Percentiles rank a stretch among this genome's conserved stretches.
phyloP scores from a whole-genome alignment of 2,888 invertebrate species.

The Acronicta aceris region DNA sequence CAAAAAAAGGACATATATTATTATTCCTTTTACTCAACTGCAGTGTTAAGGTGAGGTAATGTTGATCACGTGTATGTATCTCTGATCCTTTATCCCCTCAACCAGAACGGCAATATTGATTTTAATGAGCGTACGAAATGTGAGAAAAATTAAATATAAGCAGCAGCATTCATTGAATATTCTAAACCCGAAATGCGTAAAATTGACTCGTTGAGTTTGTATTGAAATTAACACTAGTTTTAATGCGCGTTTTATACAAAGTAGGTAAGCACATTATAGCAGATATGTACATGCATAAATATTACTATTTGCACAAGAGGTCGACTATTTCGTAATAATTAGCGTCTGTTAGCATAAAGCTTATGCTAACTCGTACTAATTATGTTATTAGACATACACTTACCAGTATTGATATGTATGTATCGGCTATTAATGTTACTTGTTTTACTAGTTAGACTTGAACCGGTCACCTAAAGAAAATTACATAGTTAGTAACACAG shows the following conservation, averaged over 20 bases:
- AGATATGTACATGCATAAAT: slow-evolving; percentile 24
- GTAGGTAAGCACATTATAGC: too few relatives aligned
- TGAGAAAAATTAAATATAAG: too few relatives aligned
- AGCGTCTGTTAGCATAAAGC: slow-evolving; percentile 30
- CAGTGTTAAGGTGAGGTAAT: too few relatives aligned
- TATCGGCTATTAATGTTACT: not conserved
- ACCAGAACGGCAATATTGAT: not conserved
- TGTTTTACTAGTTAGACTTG: slow-evolving; percentile 2
- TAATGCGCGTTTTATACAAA: slow-evolving; percentile 5
- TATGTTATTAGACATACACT: slow-evolving; percentile 30
- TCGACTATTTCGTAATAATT: slow-evolving; percentile 34
- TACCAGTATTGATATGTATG: slow-evolving; percentile 12
- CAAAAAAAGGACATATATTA: too few relatives aligned
- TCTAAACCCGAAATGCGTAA: too few relatives aligned
- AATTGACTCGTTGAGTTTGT: not conserved
- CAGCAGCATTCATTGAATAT: too few relatives aligned
- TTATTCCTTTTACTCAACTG: too few relatives aligned
- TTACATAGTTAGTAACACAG: too few relatives aligned
- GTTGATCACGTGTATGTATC: too few relatives aligned
- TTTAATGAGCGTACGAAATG: not conserved
- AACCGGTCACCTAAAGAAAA: too few relatives aligned
- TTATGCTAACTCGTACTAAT: slow-evolving; percentile 37
- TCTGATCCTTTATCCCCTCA: not conserved
- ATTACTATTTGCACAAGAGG: slow-evolving; percentile 25
- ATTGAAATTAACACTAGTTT: not conserved